phyloP scores from a whole-genome alignment of 2,113 vertebrate genomes.

The Nyctereutes procyonoides region DNA sequence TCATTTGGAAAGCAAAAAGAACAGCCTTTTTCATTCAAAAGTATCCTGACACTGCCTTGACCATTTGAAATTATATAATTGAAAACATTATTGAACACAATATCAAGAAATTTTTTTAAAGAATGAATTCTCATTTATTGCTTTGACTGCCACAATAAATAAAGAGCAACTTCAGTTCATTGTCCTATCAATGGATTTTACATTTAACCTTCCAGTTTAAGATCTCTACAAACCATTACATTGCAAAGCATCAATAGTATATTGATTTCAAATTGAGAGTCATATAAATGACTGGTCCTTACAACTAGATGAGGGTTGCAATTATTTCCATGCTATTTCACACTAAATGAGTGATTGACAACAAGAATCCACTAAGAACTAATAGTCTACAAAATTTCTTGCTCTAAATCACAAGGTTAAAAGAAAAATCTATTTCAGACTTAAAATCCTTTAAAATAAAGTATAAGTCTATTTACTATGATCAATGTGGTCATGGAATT shows the following conservation, averaged over 20 bases:
- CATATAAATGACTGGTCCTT: slow-evolving; percentile 53
- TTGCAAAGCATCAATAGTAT: slow-evolving; percentile 59
- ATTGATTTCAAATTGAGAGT: slow-evolving; percentile 72
- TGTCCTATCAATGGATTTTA: slow-evolving; percentile 4
- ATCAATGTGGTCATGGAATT: neutral
- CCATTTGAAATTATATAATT: neutral
- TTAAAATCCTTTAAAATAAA: slow-evolving; percentile 48
- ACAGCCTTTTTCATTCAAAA: neutral
- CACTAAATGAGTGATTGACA: slow-evolving; percentile 23
- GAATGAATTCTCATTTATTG: slow-evolving; percentile 37
- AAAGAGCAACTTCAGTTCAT: neutral
- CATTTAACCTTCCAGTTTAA: slow-evolving; percentile 55
- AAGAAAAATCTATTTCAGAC: slow-evolving; percentile 24
- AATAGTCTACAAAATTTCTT: slow-evolving; percentile 27
- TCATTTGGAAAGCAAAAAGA: slow-evolving; percentile 21
- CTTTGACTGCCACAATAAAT: slow-evolving; percentile 51
- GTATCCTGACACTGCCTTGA: neutral
- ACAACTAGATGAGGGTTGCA: slow-evolving; percentile 14
- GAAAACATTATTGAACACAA: slow-evolving; percentile 48
- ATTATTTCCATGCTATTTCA: slow-evolving; percentile 66
- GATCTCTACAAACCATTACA: slow-evolving; percentile 39
- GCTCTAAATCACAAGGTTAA: slow-evolving; percentile 58
- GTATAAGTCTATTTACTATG: neutral
- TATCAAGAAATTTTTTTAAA: neutral
- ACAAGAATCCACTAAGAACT: slow-evolving; percentile 2